phyloP scores from a whole-genome alignment of 2,797 vertebrate genomes.

The Avahi laniger region DNA sequence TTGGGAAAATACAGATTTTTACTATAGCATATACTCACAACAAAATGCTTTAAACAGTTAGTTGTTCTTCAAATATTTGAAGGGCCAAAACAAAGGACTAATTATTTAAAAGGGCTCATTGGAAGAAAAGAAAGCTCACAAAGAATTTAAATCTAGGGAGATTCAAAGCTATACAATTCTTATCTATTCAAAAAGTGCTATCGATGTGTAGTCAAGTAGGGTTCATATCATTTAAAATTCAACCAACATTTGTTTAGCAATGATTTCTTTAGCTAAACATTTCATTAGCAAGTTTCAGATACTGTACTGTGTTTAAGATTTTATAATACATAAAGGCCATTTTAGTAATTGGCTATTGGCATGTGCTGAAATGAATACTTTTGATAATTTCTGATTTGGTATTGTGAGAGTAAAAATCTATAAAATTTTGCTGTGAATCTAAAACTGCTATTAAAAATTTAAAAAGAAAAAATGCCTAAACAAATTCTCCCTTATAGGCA shows the following conservation, averaged over 20 bases:
- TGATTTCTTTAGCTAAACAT: neutral
- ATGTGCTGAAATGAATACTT: neutral
- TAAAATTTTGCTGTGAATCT: neutral
- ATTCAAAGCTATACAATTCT: neutral
- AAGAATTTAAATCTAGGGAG: neutral
- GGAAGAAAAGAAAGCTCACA: neutral
- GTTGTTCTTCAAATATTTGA: neutral
- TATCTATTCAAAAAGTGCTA: neutral
- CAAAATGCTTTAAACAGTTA: neutral
- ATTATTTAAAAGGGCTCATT: neutral
- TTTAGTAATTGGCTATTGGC: neutral
- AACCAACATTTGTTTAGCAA: neutral
- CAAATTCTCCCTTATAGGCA: neutral
- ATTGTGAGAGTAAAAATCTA: neutral
- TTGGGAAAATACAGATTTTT: neutral
- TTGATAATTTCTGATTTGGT: neutral
- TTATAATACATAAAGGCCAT: neutral
- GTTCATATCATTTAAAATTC: neutral
- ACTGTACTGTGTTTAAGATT: neutral
- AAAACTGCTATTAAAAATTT: neutral
- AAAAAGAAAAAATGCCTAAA: neutral
- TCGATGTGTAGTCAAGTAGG: neutral
- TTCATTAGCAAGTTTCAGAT: neutral
- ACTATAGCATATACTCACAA: neutral
- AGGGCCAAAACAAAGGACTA: neutral